Conservation (phyloP, 2,797 vertebrate species). For the Lagorchestes hirsutus region DNA sequence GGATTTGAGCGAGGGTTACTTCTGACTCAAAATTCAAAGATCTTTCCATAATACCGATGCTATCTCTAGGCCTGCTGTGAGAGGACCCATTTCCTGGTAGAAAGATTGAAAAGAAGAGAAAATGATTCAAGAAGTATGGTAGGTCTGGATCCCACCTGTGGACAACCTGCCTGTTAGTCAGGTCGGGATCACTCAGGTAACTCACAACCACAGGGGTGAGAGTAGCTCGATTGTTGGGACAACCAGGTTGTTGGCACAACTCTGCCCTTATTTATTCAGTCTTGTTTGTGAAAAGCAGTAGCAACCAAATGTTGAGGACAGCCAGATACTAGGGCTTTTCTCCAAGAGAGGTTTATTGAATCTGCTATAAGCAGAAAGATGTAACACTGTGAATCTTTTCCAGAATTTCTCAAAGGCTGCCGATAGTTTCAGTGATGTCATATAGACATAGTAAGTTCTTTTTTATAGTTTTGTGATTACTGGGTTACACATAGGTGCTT, state of each 20-base stretch:
- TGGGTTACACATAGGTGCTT: not conserved
- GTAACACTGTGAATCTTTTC: not conserved
- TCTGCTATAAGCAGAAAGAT: not conserved
- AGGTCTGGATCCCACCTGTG: not conserved
- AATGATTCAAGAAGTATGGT: not conserved
- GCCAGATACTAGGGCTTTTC: not conserved
- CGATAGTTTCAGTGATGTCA: not conserved
- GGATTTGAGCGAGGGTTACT: not conserved
- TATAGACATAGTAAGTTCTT: not conserved
- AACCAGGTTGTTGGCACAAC: not conserved
- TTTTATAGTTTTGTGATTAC: not conserved
- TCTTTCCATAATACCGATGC: not conserved
- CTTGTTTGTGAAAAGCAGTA: not conserved
- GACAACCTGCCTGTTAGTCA: not conserved
- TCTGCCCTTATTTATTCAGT: not conserved
- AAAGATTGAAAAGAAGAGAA: not conserved
- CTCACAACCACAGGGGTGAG: not conserved
- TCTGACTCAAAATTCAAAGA: not conserved
- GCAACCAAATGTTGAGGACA: not conserved
- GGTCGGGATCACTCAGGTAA: not conserved
- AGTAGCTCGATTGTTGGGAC: not conserved
- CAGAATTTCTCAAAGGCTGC: not conserved
- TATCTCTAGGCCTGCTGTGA: not conserved
- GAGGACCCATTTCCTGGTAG: not conserved
- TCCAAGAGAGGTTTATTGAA: not conserved